Conservation (phyloP, 2,888 invertebrate genomes). For the Lochmaea capreae region DNA sequence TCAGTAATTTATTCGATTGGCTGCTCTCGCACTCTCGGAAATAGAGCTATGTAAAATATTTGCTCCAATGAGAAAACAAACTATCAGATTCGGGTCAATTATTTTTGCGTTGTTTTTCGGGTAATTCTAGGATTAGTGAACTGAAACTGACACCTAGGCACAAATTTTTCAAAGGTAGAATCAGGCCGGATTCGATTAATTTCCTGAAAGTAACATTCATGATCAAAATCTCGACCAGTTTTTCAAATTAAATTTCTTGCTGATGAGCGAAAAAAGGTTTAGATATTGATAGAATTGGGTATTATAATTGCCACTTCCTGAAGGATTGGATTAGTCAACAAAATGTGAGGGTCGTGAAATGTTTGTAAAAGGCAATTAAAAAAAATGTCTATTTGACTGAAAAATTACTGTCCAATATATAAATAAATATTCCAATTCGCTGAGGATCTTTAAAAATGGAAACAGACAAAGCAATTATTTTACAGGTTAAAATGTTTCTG, state of each 20-base stretch:
- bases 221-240: constrained; percentile 10
- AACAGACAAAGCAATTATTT: neutral
- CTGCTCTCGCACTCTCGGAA: neutral
- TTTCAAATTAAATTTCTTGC: constrained; percentile 17
- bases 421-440: neutral
- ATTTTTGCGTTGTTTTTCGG: neutral
- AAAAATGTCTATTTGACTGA: neutral
- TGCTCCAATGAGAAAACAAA: neutral
- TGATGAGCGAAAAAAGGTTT: constrained; percentile 7
- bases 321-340: constrained; percentile 5
- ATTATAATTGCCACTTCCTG: constrained; percentile 15
- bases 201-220: neutral
- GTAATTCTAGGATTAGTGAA: constrained; percentile 2
- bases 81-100: constrained; percentile 5
- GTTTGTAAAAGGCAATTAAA: neutral
- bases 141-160: constrained; percentile 16
- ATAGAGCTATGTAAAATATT: neutral
- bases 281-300: constrained; percentile 7
- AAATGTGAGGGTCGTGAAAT: neutral
- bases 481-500: too few species aligned
- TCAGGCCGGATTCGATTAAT: neutral
- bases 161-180: constrained; percentile 12
- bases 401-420: neutral
- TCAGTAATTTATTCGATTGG: neutral
- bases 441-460: neutral